Conservation (phyloP, 2,113 vertebrate genomes). For the Arenaria interpres region DNA sequence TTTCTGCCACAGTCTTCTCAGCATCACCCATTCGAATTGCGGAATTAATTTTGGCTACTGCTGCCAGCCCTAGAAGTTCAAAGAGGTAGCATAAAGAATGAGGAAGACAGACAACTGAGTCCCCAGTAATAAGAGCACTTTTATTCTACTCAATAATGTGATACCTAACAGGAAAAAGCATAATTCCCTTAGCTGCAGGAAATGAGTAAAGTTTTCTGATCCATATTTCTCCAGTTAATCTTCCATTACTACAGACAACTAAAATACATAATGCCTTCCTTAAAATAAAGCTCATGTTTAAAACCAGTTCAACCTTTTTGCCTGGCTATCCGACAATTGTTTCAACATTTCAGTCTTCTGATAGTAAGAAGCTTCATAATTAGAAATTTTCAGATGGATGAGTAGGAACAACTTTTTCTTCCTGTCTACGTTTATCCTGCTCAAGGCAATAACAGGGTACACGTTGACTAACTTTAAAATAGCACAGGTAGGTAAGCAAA, state of each 20-base stretch:
- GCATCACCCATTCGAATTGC: constrained; percentile 84
- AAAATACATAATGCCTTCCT: neutral
- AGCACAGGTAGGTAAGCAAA: neutral
- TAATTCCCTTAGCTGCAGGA: neutral
- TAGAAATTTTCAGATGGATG: neutral
- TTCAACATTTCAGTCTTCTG: neutral
- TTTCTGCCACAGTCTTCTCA: constrained; percentile 86
- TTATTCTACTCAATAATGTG: neutral
- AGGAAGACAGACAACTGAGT: neutral
- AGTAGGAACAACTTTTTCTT: neutral
- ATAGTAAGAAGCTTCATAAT: neutral
- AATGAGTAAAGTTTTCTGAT: neutral
- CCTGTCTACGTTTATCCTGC: neutral
- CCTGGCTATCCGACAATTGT: neutral
- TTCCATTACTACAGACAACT: neutral
- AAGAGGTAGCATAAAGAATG: neutral
- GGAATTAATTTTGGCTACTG: constrained; percentile 86
- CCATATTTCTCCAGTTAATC: neutral
- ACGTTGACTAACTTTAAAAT: neutral
- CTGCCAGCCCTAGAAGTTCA: constrained; percentile 80
- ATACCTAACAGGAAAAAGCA: neutral
- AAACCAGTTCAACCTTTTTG: neutral
- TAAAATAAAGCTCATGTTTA: neutral
- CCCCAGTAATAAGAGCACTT: neutral
- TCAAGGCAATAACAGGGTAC: neutral